These are phyloP conservation scores for Sternotherus odoratus DNA, from an alignment of 2,797 vertebrate genomes.

Conservation along the genomic window DNA sequence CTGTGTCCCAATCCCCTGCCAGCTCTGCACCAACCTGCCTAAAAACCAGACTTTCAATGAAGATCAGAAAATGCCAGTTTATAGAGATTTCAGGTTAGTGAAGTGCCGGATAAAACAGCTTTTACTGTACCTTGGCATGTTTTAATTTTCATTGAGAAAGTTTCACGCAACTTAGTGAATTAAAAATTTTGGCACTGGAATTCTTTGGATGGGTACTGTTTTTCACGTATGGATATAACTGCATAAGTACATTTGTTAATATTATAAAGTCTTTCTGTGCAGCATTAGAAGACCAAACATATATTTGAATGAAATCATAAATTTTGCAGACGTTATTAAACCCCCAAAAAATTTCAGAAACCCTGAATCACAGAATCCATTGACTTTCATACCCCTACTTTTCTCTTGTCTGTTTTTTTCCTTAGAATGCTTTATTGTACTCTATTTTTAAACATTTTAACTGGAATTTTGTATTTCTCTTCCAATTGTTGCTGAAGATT, in stretches of 20 bases:
- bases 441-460: slow-evolving; percentile 15
- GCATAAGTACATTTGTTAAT: background rate
- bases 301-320: background rate
- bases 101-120: no score
- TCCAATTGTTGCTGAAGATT: background rate
- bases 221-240: background rate
- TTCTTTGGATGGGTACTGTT: background rate
- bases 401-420: background rate
- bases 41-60: no score
- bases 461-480: slow-evolving; percentile 10
- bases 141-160: slow-evolving; percentile 10
- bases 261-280: no score
- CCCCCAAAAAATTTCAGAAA: background rate
- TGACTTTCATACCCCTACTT: background rate
- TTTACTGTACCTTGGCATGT: background rate
- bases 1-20: no score
- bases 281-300: no score
- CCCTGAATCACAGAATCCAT: background rate
- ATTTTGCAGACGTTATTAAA: background rate
- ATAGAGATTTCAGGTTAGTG: no score
- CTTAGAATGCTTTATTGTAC: background rate
- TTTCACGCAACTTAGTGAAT: background rate
- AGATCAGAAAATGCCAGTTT: no score
- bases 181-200: background rate
- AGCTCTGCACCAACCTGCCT: no score